Percentiles rank a stretch among this genome's conserved stretches.
These are phyloP conservation scores for Agrypnus murinus DNA, from an alignment of 2,888 invertebrate genomes.

Conservation along the genomic window DNA sequence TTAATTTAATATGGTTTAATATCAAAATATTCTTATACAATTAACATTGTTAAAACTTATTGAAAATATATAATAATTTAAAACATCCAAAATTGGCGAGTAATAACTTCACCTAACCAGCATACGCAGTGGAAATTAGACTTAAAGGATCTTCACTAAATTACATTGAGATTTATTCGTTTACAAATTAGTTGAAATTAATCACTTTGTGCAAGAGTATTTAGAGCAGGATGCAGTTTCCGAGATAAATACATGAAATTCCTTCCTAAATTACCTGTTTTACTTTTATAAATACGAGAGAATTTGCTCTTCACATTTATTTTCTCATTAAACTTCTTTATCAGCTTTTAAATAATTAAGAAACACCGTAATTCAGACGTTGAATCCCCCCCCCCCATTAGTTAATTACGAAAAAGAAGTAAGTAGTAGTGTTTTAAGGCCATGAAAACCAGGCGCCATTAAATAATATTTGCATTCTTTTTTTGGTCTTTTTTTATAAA, in stretches of 20 bases:
- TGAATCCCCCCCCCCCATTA: neutral
- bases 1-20: no score
- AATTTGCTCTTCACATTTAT: neutral
- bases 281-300: conserved; percentile 11
- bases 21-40: no score
- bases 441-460: neutral
- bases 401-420: neutral
- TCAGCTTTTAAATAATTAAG: neutral
- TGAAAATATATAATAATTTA: no score
- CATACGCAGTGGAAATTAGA: conserved; percentile 26
- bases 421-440: neutral
- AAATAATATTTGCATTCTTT: neutral
- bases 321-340: neutral
- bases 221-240: conserved; percentile 34
- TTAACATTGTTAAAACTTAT: no score
- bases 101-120: neutral
- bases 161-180: conserved; percentile 39
- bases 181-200: conserved; percentile 42
- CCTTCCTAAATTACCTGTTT: conserved; percentile 33
- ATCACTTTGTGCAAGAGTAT: conserved; percentile 34
- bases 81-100: no score
- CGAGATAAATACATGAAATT: conserved; percentile 29
- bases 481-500: no score
- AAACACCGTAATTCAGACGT: neutral
- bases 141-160: conserved; percentile 20